phyloP scores from a whole-genome alignment of 1,140 invertebrate genomes.

The Lysiphlebus fabarum region DNA sequence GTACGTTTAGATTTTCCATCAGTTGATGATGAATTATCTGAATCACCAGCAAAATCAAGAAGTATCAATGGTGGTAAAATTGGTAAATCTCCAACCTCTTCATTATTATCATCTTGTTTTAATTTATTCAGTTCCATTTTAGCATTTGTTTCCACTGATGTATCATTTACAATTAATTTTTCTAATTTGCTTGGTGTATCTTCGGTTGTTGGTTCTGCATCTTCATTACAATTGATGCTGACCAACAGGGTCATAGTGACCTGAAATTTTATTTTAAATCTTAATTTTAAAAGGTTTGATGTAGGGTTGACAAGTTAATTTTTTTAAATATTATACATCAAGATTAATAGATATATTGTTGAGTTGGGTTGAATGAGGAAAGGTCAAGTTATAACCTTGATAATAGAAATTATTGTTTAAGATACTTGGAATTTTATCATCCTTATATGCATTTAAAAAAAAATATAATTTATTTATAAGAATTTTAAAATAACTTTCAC shows the following conservation, averaged over 20 bases:
- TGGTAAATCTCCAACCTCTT: slow-evolving; percentile 32
- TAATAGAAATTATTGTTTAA: too few species aligned
- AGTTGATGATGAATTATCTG: slow-evolving; percentile 26
- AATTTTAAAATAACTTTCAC: too few species aligned
- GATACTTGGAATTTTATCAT: too few species aligned
- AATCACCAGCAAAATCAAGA: slow-evolving; percentile 44
- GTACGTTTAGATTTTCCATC: slow-evolving; percentile 51
- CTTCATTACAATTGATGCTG: slow-evolving; percentile 22
- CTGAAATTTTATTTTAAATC: slow-evolving; percentile 33
- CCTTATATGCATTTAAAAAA: too few species aligned
- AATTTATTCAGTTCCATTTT: slow-evolving; percentile 17
- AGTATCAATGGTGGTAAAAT: slow-evolving; percentile 48
- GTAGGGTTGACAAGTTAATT: too few species aligned
- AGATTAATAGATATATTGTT: too few species aligned
- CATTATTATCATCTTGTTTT: slow-evolving; percentile 16
- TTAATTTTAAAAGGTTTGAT: neutral
- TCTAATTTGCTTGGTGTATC: neutral
- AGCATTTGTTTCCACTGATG: slow-evolving; percentile 11
- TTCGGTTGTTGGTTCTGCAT: neutral
- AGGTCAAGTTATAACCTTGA: too few species aligned
- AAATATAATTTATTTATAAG: too few species aligned
- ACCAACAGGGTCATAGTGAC: slow-evolving; percentile 33
- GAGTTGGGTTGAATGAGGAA: too few species aligned
- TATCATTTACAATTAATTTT: slow-evolving; percentile 7
- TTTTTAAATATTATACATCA: too few species aligned